Evolutionary conservation across 2,888 invertebrate species (phyloP), one percentile per base, ranked within the genome.

Genomic region (Acrocyrtus sp.): DNA sequence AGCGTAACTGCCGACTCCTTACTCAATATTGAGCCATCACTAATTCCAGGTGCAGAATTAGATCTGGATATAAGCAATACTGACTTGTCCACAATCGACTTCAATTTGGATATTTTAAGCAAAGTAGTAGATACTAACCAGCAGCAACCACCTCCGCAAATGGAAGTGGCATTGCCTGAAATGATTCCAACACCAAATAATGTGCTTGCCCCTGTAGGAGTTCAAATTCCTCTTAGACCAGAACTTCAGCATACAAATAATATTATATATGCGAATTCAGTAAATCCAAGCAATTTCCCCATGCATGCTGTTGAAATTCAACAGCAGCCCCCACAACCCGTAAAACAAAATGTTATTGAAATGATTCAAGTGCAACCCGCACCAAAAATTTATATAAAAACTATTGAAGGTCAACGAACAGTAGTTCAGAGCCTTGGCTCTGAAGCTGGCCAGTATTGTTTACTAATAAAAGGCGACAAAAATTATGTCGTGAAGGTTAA

Each of bases 51-150:
- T 41, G 63, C 47, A 17, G 66, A 50, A 53, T 29, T 69, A 43
- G 54, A 56, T 41, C 58, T 76, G 41, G 76, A 76, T 47, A 58
- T 74, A 41, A 65, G 50, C 6, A 39, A 74, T 19, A 51, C 54
- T 0, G 79, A 79, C 24, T 47, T 79, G 17, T 69, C 74, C 6
- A 68, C 68, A 29, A 66, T 76, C 41, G 78, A 80, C 21, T 77
- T 81, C 27, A 78, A 79, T 66, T 72, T 78, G n/a, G 81, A 81
- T 24, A 72, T 74, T 27, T 76, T 81, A 45, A 66, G 65, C 21
- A 62, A 70, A 57, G 67, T 74, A 19, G 76, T 76, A 27, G 80
- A 78, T 27, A 66, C 8, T 56, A 24, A 22, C 8, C 3, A 21
- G 10, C 51, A 51, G 21, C 51, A 10, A 2, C 8, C n/a, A n/a